Evolutionary conservation across 2,888 invertebrate genomes (phyloP), one percentile per base, ranked within the genome.

Genomic region (Spisula subtruncata): DNA sequence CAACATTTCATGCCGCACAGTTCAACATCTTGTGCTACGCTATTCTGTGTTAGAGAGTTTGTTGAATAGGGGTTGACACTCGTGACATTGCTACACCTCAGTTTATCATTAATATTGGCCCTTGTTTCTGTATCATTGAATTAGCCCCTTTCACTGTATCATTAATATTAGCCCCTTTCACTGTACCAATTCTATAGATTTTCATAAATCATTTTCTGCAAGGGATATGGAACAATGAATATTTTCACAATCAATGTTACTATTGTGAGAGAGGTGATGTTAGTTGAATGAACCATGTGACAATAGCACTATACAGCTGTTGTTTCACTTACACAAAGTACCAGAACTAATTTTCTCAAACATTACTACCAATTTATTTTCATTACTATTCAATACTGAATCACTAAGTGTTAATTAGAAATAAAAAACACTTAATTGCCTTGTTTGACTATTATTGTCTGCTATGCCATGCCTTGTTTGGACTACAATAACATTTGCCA

Each of bases 141-240:
- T n/a, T n/a, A n/a, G n/a, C n/a, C n/a, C n/a, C n/a, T n/a, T n/a
- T n/a, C n/a, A n/a, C n/a, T n/a, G n/a, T n/a, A n/a, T n/a, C 18
- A 56, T 56, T 14, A 18, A 56, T 56, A n/a, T n/a, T 20, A 20
- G 56, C 41, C 41, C 41, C 41, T 41, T 41, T 41, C 41, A 25
- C 51, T 51, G 51, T 16, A 51, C 25, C 20, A 66, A 25, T 66
- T 66, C 60, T n/a, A 66, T 6, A 25, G 25, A 66, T 66, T 56
- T 66, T 66, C 60, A 66, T 66, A 66, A 66, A 66, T 66, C 60
- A 66, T 66, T 66, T 66, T n/a, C n/a, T n/a, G 60, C 60, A 66
- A 25, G 60, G 2, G 25, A 20, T 66, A 25, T 66, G 60, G 51
- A 66, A 66, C 60, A 66, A 66, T 66, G 60, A 66, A 66, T 66